Base-by-base conservation (phyloP, 2,113 vertebrate species). In the Paralichthys olivaceus region DNA sequence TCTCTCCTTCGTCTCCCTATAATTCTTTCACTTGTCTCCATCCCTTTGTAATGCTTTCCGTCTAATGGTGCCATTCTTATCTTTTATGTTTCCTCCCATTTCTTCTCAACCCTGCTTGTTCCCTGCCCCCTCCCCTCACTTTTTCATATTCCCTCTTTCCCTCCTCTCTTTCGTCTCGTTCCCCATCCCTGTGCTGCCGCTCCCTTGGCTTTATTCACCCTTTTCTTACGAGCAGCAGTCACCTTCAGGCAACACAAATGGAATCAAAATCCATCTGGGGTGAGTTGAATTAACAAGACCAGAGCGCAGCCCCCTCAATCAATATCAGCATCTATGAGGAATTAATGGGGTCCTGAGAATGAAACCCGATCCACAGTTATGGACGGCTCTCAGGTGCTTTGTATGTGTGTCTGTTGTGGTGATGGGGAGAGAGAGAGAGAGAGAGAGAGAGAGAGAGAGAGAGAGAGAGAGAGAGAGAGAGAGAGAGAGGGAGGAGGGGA, bases 201-300 rank as follows among this genome's bases (percentile, higher is more conserved):
- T 56, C 47, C 66, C 68, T 64, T 13, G 43, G 40, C 32, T 58
- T 80, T 54, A 67, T 72, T 82, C 71, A 72, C 69, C 37, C 76
- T 22, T 76, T 80, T 75, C 68, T 84, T 75, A 81, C 65, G 67
- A 82, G 67, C 34, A 45, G 61, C 45, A 71, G 69, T 85, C 84
- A 77, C 85, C 89, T 91, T 84, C 79, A 73, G 79, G 81, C 79
- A 69, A 83, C 72, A 54, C 63, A 60, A 80, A 61, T 54, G 40
- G 70, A 89, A 90, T 90, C 83, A 87, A 89, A 86, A 83, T 67
- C 56, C 25, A 71, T 75, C 77, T 83, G 73, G 64, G 55, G 82
- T 45, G 73, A 90, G 70, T 69, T 83, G 89, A 90, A 91, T 90
- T 84, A 91, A 91, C 83, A 87, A 84, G 76, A 87, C 77, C 81